Base-by-base conservation (phyloP, 2,113 vertebrate genomes). In the Zosterops borbonicus region DNA sequence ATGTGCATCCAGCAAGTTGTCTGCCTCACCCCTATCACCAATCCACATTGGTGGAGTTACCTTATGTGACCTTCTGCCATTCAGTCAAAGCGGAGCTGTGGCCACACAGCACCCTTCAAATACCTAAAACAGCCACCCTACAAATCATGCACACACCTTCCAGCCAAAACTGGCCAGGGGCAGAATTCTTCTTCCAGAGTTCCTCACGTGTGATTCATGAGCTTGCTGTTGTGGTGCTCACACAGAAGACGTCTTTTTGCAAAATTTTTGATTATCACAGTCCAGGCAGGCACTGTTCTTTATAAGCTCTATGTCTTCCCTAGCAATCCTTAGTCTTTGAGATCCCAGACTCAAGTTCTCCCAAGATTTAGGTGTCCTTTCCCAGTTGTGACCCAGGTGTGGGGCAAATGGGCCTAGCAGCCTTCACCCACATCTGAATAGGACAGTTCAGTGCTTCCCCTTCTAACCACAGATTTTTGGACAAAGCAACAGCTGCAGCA, bases 351-450 rank as follows among this genome's bases (percentile, higher is more conserved):
- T 11, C 8, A 25, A 79, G 20, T 29, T 59, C 7, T 49, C 13
- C 16, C 24, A 44, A 55, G 22, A 28, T 37, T 46, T 46, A 60
- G 14, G 14, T 37, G 7, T 47, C 49, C 41, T 60, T 52, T 52
- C 37, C 53, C 23, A 12, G 9, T 2, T 1, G 2, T 39, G 49
- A 71, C 11, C 11, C 29, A 41, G 1, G 0, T 8, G 7, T 8
- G 16, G 21, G 27, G 23, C 31, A 35, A 59, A 35, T 14, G 8
- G 37, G 27, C 17, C 67, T 28, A 60, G 67, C 47, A 77, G 39
- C 42, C 59, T 22, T 19, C n/a, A 28, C 11, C 21, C 31, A 18
- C 37, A 11, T 44, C 50, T n/a, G 59, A 42, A 39, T 15, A 29
- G 19, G 47, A 47, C 3, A 35, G 46, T 9, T 17, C 39, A 33